Evolutionary conservation across 2,888 invertebrate species (phyloP), one percentile per base, ranked within the genome.

Genomic region (Cyrtodaria siliqua): DNA sequence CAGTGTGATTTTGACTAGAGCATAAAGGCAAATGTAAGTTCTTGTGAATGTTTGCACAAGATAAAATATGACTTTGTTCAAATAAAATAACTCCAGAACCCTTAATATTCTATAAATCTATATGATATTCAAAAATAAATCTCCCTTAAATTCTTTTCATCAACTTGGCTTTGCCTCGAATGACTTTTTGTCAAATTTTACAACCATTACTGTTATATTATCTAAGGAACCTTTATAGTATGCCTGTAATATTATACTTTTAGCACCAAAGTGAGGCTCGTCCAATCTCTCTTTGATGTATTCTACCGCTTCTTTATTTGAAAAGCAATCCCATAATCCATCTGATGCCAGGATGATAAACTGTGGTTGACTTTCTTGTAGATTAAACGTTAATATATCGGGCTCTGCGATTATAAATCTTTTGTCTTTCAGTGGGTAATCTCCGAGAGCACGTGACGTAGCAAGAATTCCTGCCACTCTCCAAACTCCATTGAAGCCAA

Each of bases 401-500:
- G 99, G 99, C 93, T 98, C 97, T 2, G 98, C 98, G 84, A 98
- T 98, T 68, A 99, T 97, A 90, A 98, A 95, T 92, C 96, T 97
- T 91, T 96, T 96, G 91, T 97, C 97, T 85, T 99, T 99, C 24
- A 99, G 94, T 1, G 98, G 98, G 93, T 97, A 98, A 94, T 99
- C 99, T 1, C 92, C 99, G 89, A 99, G 95, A 1, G 99, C 98
- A 80, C 98, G 94, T 12, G 98, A 98, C 38, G 98, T 98, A 14
- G 98, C 98, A 84, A 98, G 94, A 84, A 98, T 97, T 6, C 98
- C 98, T 62, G 97, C 98, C 3, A 98, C 98, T 86, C 98, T 94
- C 98, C 98, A 98, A 0, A 98, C 98, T 33, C 98, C 98, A 92
- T 98, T 97, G 90, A 98, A 98, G 63, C 97, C 96, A 59, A 99